Percentiles rank a stretch among this genome's conserved stretches.
phyloP scores from a whole-genome alignment of 2,113 vertebrate species.

The Machaerirhynchus nigripectus region DNA sequence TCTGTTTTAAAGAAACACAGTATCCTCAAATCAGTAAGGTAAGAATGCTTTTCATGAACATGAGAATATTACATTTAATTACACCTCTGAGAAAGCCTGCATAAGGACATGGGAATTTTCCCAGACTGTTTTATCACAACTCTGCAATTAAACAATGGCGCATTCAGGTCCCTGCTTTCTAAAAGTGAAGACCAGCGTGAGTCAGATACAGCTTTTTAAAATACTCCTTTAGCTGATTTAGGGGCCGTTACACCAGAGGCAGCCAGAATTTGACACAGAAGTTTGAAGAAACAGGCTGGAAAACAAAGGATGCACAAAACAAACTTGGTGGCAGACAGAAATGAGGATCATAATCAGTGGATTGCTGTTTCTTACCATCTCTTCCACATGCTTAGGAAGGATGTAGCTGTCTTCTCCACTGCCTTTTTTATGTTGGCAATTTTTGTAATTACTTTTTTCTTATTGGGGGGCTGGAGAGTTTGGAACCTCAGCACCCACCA shows the following conservation, averaged over 20 bases:
- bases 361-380: not conserved
- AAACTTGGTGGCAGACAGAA: not conserved
- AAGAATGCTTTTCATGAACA: constrained; percentile 15
- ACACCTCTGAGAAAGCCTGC: not conserved
- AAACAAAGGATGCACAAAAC: not conserved
- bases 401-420: not conserved
- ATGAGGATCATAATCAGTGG: not conserved
- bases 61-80: constrained; percentile 29
- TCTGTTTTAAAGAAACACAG: constrained; percentile 8
- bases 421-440: not conserved
- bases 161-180: not conserved
- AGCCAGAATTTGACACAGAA: not conserved
- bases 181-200: not conserved
- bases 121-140: not conserved
- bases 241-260: not conserved
- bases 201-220: not conserved
- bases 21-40: not conserved
- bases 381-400: not conserved
- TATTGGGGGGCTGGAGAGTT: not conserved
- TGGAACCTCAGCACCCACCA: not conserved
- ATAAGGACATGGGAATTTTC: not conserved
- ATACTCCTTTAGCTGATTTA: not conserved
- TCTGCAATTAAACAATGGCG: not conserved
- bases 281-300: not conserved
- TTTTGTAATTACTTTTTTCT: not conserved